Evolutionary conservation across 2,113 vertebrate genomes (phyloP).

Genomic region (Paradoxurus hermaphroditus): DNA sequence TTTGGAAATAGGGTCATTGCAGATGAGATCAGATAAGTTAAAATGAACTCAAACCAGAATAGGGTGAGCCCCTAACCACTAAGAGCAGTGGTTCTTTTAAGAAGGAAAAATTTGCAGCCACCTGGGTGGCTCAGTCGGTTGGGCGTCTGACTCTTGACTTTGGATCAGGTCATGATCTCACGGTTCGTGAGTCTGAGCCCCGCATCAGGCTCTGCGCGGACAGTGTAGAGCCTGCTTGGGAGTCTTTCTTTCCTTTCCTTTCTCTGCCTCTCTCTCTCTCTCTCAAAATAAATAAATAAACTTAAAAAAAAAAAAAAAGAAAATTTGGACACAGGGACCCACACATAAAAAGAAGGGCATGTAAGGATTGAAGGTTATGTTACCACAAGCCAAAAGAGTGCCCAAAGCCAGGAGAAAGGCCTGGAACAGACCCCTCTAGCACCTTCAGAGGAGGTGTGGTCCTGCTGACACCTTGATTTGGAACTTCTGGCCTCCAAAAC

Average conservation of each 20-base stretch:
- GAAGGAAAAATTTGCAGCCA: not conserved
- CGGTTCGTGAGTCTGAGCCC: too few relatives aligned
- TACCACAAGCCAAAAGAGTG: not conserved
- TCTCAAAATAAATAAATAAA: too few relatives aligned
- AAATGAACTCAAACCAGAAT: not conserved
- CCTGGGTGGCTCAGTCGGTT: too few relatives aligned
- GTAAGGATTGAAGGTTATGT: not conserved
- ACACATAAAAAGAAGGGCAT: not conserved
- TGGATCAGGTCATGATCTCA: too few relatives aligned
- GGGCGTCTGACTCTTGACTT: too few relatives aligned
- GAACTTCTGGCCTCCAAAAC: not conserved
- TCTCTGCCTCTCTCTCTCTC: too few relatives aligned
- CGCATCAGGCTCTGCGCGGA: too few relatives aligned
- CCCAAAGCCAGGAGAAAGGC: not conserved
- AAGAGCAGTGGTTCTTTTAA: not conserved
- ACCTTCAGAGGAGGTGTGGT: not conserved
- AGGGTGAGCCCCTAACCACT: not conserved
- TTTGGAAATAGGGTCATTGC: not conserved
- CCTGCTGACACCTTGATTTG: not conserved
- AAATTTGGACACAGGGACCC: not conserved
- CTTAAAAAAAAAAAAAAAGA: not conserved
- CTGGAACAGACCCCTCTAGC: not conserved
- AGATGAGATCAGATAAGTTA: not conserved
- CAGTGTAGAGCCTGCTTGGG: too few relatives aligned
- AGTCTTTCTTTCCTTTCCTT: too few relatives aligned